Evolutionary conservation across 2,113 vertebrate genomes (phyloP), one percentile per base, ranked within the genome.

Genomic region (Ophthalmolycus amberensis): DNA sequence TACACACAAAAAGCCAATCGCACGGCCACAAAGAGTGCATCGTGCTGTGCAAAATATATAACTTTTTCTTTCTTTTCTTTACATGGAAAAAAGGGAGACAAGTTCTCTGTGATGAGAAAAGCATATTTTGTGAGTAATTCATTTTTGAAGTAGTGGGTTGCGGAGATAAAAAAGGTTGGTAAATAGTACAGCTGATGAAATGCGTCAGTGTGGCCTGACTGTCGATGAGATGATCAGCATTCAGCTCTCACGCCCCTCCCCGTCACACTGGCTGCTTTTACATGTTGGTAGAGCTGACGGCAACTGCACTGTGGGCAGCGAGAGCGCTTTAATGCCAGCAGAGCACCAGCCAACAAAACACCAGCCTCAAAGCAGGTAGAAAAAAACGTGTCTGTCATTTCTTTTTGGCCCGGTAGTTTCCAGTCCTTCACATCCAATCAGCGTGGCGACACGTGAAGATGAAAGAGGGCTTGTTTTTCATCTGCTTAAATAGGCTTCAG

Each of bases 181-280:
- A 81, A 89, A 90, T 80, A 81, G 71, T 71, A 22, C 60, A 79
- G 77, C 71, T 90, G 76, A 91, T 87, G 84, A 90, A 90, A 77
- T 64, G 84, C 90, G 89, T 84, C 87, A 72, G 85, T 59, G 82
- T 83, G 79, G 62, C 67, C 40, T 8, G 88, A 85, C 79, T 92
- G 74, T 52, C 80, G 92, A 93, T 92, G 85, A 88, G 85, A 70
- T 66, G 59, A 91, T 94, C 87, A 85, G 91, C 86, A 93, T 92
- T 93, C 91, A 84, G 83, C 59, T 52, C 80, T 52, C 79, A 81
- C 65, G 79, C 84, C 79, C 64, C 73, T 64, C 77, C 71, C 83
- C 63, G 85, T 90, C 92, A 90, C 90, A 86, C 89, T 87, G 77
- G 75, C 84, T 89, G 90, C 88, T 91, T 89, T 89, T 91, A 90